Evolutionary conservation across 1,140 invertebrate genomes (phyloP).

Genomic region (Cydia fagiglandana): DNA sequence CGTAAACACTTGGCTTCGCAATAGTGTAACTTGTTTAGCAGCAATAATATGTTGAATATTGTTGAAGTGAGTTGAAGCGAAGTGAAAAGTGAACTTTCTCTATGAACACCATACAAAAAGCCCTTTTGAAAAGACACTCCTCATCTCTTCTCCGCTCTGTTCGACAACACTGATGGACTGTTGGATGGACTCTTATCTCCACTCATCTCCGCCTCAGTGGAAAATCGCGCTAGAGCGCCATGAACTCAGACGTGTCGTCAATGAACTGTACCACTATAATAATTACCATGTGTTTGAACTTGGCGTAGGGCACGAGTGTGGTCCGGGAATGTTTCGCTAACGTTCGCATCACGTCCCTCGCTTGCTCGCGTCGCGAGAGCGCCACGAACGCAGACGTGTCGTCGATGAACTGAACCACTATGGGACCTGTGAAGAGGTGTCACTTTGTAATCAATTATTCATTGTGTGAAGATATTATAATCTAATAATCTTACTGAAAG

Average conservation of each 20-base stretch:
- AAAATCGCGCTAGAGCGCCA: slow-evolving; percentile 53
- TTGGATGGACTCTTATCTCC: too few relatives aligned
- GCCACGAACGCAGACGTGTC: slow-evolving; percentile 67
- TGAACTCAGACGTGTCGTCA: slow-evolving; percentile 58
- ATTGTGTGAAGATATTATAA: too few relatives aligned
- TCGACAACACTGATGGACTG: too few relatives aligned
- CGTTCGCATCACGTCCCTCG: slow-evolving; percentile 46
- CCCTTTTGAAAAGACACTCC: too few relatives aligned
- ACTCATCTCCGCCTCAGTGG: slow-evolving; percentile 53
- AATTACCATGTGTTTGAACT: slow-evolving; percentile 47
- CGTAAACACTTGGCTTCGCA: not conserved
- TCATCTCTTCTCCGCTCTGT: slow-evolving; percentile 5
- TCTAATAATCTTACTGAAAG: too few relatives aligned
- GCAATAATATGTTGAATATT: too few relatives aligned
- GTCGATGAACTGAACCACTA: slow-evolving; percentile 68
- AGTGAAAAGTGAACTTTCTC: too few relatives aligned
- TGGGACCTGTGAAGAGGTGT: slow-evolving; percentile 48
- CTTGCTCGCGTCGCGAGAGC: slow-evolving; percentile 58
- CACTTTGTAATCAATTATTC: not conserved
- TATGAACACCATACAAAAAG: too few relatives aligned
- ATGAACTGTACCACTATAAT: slow-evolving; percentile 64
- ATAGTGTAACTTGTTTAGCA: not conserved
- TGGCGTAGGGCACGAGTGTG: slow-evolving; percentile 48
- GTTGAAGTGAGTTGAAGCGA: too few relatives aligned
- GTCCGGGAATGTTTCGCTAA: slow-evolving; percentile 47